Conservation (phyloP, 2,113 vertebrate species). For the Raja brachyura region DNA sequence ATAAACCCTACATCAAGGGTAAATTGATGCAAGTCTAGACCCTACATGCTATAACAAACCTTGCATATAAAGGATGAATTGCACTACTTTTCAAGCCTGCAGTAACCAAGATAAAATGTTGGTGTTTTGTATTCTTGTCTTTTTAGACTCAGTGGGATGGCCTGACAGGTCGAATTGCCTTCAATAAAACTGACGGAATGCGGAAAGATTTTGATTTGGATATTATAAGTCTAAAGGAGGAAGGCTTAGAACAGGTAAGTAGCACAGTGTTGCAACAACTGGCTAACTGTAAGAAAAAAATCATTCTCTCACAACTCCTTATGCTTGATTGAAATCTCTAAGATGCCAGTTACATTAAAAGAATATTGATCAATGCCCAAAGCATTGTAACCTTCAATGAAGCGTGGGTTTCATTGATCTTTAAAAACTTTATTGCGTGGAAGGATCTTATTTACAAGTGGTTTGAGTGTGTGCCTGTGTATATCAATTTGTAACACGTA, state of each 20-base stretch:
- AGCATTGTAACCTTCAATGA: neutral
- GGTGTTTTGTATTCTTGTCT: slow-evolving; percentile 39
- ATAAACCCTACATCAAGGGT: neutral
- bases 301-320: neutral
- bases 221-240: slow-evolving; percentile 94
- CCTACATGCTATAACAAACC: neutral
- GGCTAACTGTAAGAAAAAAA: neutral
- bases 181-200: slow-evolving; percentile 89
- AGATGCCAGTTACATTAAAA: neutral
- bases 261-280: slow-evolving; percentile 35
- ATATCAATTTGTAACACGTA: neutral
- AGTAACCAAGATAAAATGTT: slow-evolving; percentile 44
- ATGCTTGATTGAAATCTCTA: neutral
- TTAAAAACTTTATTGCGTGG: neutral
- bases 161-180: slow-evolving; percentile 83
- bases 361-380: neutral
- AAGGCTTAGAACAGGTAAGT: slow-evolving; percentile 89
- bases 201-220: slow-evolving; percentile 95
- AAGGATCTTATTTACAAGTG: neutral
- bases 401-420: neutral
- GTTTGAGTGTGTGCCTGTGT: neutral
- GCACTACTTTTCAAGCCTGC: neutral
- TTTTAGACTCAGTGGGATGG: slow-evolving; percentile 85
- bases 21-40: neutral
- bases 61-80: neutral